These are phyloP conservation scores for Dysmachus trigonus DNA, from an alignment of 2,888 invertebrate genomes.

Conservation along the genomic window DNA sequence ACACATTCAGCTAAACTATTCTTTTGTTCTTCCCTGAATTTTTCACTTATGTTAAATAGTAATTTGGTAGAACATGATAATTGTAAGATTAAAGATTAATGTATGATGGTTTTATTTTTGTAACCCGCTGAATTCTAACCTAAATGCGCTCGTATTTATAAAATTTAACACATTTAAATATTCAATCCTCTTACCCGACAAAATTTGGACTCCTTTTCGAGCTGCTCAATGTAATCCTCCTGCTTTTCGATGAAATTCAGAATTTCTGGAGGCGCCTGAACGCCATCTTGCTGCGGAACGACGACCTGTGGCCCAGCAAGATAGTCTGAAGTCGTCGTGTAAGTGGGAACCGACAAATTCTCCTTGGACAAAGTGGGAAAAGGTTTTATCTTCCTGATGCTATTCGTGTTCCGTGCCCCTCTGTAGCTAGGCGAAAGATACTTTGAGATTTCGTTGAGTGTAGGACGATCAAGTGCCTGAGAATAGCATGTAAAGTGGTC, in stretches of 20 bases:
- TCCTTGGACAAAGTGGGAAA: conserved; percentile 57
- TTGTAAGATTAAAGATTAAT: too few species aligned
- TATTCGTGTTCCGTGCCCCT: background rate
- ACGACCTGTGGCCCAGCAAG: conserved; percentile 54
- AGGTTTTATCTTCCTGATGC: conserved; percentile 48
- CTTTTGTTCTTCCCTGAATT: too few species aligned
- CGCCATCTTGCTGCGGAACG: conserved; percentile 59
- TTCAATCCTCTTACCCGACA: conserved; percentile 69
- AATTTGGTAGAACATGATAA: too few species aligned
- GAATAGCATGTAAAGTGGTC: background rate
- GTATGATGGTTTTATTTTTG: too few species aligned
- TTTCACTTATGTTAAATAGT: too few species aligned
- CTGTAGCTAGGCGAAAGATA: conserved; percentile 59
- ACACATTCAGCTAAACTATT: too few species aligned
- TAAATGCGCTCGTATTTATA: too few species aligned
- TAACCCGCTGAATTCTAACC: too few species aligned
- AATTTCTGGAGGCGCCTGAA: conserved; percentile 72
- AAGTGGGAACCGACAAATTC: conserved; percentile 55
- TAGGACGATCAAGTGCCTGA: conserved; percentile 61
- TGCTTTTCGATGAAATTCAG: conserved; percentile 84
- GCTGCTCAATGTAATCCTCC: conserved; percentile 86
- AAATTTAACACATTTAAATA: background rate
- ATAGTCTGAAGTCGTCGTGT: conserved; percentile 50
- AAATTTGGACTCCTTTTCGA: conserved; percentile 85
- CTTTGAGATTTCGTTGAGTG: conserved; percentile 63